Evolutionary conservation across 2,888 invertebrate species (phyloP), one percentile per base, ranked within the genome.

Genomic region (Orthosia gothica): DNA sequence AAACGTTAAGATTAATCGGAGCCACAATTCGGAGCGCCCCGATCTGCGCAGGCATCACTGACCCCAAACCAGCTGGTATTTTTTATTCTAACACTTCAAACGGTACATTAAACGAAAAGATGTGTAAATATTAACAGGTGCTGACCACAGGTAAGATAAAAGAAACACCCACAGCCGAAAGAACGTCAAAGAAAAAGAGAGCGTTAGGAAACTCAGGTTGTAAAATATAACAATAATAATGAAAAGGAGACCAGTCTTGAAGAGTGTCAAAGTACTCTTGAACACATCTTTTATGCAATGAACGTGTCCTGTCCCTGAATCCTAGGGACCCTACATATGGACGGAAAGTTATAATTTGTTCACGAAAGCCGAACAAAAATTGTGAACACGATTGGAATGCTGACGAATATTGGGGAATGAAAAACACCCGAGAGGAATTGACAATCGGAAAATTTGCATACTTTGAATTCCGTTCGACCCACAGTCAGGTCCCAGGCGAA

Each of bases 1-100:
- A 62, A 72, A 52, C 50, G 58, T 65, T 50, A 70, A 26, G 20
- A 75, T 63, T 65, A 70, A 71, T 54, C 40, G 45, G 40, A 7
- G 40, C 40, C 40, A 40, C 40, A 9, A 9, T 40, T 40, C 40
- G 40, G 50, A 70, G 57, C 61, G 70, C 62, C 72, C 54, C 52
- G 59, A 62, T 70, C 54, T 20, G n/a, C 47, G 45, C 58, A 70
- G 50, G 50, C 72, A 67, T 78, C 65, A 65, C 52, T 70, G 58
- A 54, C 58, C 58, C 64, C 40, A 70, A 80, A 63, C 16, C 45
- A 40, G 54, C 78, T 83, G 72, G 83, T 85, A 89, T 91, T 92
- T 90, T 91, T 91, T 91, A 91, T 90, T 88, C 87, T 88, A 80
- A 77, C 84, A 84, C 84, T 87, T 76, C 75, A 87, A 90, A 87